Percentiles rank a stretch among this genome's conserved stretches.
These are phyloP conservation scores for Saguinus midas DNA, from an alignment of 2,113 vertebrate species.

Conservation along the genomic window DNA sequence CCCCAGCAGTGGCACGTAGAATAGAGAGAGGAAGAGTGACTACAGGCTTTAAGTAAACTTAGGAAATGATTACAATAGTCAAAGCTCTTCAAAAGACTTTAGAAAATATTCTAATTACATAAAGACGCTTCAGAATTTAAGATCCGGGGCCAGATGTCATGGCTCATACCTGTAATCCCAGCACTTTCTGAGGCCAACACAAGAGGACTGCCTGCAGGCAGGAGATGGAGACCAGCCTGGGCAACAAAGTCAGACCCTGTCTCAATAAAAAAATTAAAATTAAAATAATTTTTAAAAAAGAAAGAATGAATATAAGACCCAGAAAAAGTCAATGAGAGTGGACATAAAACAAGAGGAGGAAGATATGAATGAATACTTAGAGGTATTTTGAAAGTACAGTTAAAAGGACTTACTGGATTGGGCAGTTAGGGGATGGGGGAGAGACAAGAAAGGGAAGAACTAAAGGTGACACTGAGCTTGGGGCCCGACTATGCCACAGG, in stretches of 20 bases:
- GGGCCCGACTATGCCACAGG: neutral
- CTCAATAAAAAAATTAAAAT: no score
- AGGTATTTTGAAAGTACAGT: neutral
- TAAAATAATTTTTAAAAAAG: no score
- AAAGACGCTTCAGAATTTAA: neutral
- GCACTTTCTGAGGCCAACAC: no score
- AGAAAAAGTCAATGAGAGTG: conserved; percentile 9
- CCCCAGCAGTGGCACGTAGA: neutral
- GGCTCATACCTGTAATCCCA: no score
- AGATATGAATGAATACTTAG: neutral
- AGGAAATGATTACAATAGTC: conserved; percentile 10
- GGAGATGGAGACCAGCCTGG: no score
- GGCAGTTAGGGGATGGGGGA: neutral
- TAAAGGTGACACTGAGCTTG: neutral
- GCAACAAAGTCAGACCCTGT: no score
- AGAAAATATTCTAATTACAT: conserved; percentile 11
- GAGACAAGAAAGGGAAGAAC: neutral
- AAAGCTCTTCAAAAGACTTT: neutral
- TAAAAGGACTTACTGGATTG: neutral
- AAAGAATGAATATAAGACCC: neutral
- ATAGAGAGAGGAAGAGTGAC: neutral
- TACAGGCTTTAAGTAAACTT: conserved; percentile 18
- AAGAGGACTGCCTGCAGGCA: no score
- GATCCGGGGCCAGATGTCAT: neutral
- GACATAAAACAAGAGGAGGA: neutral